Conservation (phyloP, 92 coral and sea anemone genomes). For the Pocillopora grandis region DNA sequence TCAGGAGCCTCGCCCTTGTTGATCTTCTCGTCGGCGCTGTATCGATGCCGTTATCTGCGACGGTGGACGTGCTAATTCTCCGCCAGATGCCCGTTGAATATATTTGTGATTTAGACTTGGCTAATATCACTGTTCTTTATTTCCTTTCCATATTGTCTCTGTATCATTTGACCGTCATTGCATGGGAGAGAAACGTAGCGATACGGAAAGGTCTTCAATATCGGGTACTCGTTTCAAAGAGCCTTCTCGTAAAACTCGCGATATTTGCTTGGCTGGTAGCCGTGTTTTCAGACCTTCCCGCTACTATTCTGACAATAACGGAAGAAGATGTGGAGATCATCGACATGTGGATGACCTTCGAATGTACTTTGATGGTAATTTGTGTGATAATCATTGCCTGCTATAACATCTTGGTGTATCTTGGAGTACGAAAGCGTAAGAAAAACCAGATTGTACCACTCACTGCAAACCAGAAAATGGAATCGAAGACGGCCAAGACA, state of each 20-base stretch:
- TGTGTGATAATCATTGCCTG: neutral
- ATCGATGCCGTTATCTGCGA: neutral
- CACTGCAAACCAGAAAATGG: neutral
- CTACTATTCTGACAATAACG: neutral
- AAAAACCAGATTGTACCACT: neutral
- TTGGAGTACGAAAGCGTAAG: neutral
- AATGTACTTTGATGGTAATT: neutral
- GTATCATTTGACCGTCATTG: neutral
- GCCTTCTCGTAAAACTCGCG: neutral
- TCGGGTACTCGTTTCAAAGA: neutral
- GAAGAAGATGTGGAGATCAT: neutral
- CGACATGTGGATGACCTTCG: neutral
- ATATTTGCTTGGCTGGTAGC: neutral
- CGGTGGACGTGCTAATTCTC: neutral
- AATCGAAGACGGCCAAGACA: neutral
- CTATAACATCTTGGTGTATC: neutral
- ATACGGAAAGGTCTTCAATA: neutral
- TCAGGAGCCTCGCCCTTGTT: neutral
- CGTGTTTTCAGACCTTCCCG: neutral
- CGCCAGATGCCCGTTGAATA: neutral
- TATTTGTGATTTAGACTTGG: neutral
- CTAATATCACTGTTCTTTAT: no score
- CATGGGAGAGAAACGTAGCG: neutral
- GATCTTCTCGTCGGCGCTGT: neutral
- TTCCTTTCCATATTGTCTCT: neutral